These are phyloP conservation scores for Esox lucius DNA, from an alignment of 2,797 vertebrate genomes.

Conservation along the genomic window DNA sequence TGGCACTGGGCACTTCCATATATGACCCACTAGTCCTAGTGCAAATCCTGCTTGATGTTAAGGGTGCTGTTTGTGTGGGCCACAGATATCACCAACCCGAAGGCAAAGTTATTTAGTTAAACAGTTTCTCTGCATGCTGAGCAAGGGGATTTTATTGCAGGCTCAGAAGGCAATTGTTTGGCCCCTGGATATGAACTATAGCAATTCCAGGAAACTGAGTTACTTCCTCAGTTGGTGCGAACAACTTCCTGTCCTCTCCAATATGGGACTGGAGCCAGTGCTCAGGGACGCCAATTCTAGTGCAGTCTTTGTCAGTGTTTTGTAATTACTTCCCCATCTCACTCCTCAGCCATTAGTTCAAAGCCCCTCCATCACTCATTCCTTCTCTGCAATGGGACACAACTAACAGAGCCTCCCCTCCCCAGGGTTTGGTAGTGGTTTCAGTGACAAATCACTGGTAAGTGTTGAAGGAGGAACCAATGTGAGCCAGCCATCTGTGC, in stretches of 20 bases:
- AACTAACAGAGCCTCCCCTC: constrained; percentile 35
- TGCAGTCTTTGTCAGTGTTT: constrained; percentile 64
- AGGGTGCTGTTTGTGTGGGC: constrained; percentile 63
- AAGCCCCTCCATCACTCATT: constrained; percentile 23
- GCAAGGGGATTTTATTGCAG: constrained; percentile 70
- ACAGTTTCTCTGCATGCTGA: constrained; percentile 63
- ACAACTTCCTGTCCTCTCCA: constrained; percentile 80
- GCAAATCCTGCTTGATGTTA: constrained; percentile 31
- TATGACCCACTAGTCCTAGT: constrained; percentile 37
- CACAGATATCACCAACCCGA: constrained; percentile 52
- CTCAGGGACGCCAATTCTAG: constrained; percentile 55
- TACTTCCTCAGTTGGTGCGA: constrained; percentile 80
- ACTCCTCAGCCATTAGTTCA: constrained; percentile 63
- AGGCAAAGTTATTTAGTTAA: constrained; percentile 63
- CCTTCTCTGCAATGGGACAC: constrained; percentile 9
- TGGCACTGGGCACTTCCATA: constrained; percentile 26
- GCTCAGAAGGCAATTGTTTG: constrained; percentile 64
- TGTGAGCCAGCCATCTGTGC: constrained; percentile 37
- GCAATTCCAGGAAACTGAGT: constrained; percentile 81
- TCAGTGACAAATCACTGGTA: constrained; percentile 50
- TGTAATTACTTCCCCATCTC: constrained; percentile 76
- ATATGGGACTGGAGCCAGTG: constrained; percentile 67
- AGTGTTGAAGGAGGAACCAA: constrained; percentile 44
- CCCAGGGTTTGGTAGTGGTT: constrained; percentile 40
- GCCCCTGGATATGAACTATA: constrained; percentile 61